These are phyloP conservation scores for Drosophila anomalipes DNA, from an alignment of 2,888 invertebrate genomes.

Conservation along the genomic window DNA sequence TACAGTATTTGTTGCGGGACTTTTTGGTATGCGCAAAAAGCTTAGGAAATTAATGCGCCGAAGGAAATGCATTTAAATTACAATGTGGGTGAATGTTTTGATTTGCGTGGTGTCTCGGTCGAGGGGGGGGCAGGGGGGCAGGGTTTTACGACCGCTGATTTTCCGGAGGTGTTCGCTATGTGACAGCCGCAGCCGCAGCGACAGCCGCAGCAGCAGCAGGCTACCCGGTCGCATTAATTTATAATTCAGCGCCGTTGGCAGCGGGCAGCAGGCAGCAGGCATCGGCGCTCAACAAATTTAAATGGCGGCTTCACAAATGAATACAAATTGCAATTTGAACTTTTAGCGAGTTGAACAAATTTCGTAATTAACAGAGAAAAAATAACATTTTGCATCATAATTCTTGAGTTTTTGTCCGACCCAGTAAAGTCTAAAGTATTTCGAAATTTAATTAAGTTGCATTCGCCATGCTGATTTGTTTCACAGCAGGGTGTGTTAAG, in stretches of 20 bases:
- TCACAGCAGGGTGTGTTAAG: conserved; percentile 45
- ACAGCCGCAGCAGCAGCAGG: conserved; percentile 22
- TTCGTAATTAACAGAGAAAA: conserved; percentile 73
- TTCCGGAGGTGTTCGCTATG: conserved; percentile 69
- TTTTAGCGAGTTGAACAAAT: conserved; percentile 68
- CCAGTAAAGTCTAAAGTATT: conserved; percentile 63
- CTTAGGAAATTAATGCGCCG: conserved; percentile 84
- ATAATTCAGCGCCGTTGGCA: conserved; percentile 60
- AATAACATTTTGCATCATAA: conserved; percentile 74
- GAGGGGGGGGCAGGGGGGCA: conserved; percentile 4
- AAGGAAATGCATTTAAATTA: conserved; percentile 82
- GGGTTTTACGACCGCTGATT: not conserved
- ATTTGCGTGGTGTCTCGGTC: not conserved
- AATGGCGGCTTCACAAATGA: conserved; percentile 74
- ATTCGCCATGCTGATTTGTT: conserved; percentile 79
- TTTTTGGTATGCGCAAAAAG: conserved; percentile 81
- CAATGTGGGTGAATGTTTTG: conserved; percentile 61
- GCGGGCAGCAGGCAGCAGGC: conserved; percentile 17
- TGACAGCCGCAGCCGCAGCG: conserved; percentile 42
- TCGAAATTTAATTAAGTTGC: conserved; percentile 82
- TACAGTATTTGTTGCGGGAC: conserved; percentile 69
- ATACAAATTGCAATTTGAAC: conserved; percentile 81
- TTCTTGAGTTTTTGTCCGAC: conserved; percentile 45
- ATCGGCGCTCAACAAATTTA: conserved; percentile 61
- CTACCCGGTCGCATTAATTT: conserved; percentile 73